Percentiles rank a stretch among this genome's conserved stretches.
phyloP scores from a whole-genome alignment of 1,140 invertebrate species.

The Scylla paramamosain region DNA sequence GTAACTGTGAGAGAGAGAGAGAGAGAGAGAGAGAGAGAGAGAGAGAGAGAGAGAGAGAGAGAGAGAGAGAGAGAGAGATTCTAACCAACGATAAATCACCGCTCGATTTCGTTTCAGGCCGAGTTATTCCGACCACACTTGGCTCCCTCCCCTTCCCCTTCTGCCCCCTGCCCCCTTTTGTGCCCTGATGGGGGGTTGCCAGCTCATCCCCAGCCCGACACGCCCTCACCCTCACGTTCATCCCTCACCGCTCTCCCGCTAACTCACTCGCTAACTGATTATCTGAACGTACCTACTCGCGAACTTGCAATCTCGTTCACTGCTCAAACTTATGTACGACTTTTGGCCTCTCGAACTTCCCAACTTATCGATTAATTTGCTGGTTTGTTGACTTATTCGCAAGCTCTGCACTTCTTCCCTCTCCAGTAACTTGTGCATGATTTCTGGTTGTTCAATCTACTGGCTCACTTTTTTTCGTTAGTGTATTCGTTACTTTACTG shows the following conservation, averaged over 20 bases:
- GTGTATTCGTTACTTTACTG: too few relatives aligned
- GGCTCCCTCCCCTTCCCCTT: background rate
- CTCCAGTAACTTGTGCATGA: too few relatives aligned
- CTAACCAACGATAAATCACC: background rate
- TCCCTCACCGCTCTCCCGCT: background rate
- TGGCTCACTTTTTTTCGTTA: too few relatives aligned
- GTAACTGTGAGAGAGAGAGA: background rate
- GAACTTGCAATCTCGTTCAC: too few relatives aligned
- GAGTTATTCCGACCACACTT: background rate
- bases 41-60: background rate
- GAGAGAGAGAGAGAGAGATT: constrained; percentile 21
- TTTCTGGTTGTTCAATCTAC: too few relatives aligned
- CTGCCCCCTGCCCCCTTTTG: background rate
- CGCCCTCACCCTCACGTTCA: background rate
- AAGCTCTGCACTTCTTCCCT: too few relatives aligned
- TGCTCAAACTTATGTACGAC: too few relatives aligned
- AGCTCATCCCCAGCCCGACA: background rate
- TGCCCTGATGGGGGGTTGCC: background rate
- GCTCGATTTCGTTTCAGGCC: background rate
- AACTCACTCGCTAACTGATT: too few relatives aligned
- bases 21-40: background rate
- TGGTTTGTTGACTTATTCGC: too few relatives aligned
- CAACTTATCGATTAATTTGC: too few relatives aligned
- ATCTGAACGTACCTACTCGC: too few relatives aligned
- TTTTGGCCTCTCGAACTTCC: too few relatives aligned